Percentiles rank a stretch among this genome's conserved stretches.
These are phyloP conservation scores for Lerema accius DNA, from an alignment of 1,140 invertebrate species.

Conservation along the genomic window DNA sequence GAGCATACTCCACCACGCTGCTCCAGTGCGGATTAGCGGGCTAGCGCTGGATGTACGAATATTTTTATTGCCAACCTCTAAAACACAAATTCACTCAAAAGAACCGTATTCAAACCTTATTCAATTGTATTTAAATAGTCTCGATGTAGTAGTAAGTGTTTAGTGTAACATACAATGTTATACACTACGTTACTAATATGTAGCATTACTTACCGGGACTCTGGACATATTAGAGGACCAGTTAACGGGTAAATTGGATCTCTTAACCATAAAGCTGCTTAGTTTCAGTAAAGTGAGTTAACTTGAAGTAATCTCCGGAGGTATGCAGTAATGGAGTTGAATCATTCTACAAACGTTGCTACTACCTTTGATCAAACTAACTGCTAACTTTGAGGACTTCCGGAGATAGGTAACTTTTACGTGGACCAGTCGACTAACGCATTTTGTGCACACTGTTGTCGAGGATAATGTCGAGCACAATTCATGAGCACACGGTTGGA, in stretches of 20 bases:
- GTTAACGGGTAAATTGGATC: background rate
- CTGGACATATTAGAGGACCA: background rate
- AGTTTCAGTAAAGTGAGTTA: constrained; percentile 4
- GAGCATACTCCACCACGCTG: too few relatives aligned
- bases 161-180: too few relatives aligned
- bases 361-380: background rate
- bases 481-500: too few relatives aligned
- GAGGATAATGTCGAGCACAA: too few relatives aligned
- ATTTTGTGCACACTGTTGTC: background rate
- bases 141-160: too few relatives aligned
- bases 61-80: too few relatives aligned
- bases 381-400: background rate
- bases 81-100: too few relatives aligned
- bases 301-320: background rate
- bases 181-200: too few relatives aligned
- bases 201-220: background rate
- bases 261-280: background rate
- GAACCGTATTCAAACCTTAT: too few relatives aligned
- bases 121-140: too few relatives aligned
- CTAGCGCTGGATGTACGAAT: too few relatives aligned
- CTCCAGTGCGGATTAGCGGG: too few relatives aligned
- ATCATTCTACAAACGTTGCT: background rate
- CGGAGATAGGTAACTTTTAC: background rate
- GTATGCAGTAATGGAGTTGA: background rate
- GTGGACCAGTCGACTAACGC: background rate